Base-by-base conservation (phyloP, 2,797 vertebrate genomes). In the Hippoglossus hippoglossus region DNA sequence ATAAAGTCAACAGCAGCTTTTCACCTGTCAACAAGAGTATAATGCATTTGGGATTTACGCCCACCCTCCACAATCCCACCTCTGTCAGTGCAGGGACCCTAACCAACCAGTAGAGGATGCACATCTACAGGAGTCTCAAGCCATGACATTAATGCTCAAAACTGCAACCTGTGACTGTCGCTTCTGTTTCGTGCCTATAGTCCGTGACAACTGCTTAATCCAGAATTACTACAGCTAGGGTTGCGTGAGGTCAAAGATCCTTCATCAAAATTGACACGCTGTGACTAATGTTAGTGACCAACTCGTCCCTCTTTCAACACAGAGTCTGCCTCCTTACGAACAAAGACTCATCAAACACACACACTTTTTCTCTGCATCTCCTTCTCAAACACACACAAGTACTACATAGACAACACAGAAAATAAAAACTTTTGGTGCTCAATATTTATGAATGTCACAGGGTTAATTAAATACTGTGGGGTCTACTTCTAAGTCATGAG, bases 221-320 rank as follows among this genome's bases (percentile, higher is more conserved):
- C 22, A 67, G 56, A 62, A 47, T 41, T 36, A 56, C 46, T 73
- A 41, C 31, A 52, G 41, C 54, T 44, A 19, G 36, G 60, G 44
- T 36, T 68, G 28, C 21, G 36, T 26, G 34, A 76, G 47, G 54
- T 65, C 54, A 77, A 52, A 65, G 28, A 53, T 34, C 16, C 2
- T 21, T 46, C 19, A 44, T 2, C 44, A 18, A 54, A 71, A 61
- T 47, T 21, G 36, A 61, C 49, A 65, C 39, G 46, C 11, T 25
- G 49, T 89, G 87, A 89, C 77, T 85, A 88, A 88, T 63, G 53
- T 79, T 79, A 34, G 67, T 8, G 3, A 68, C n/a, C 0, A 81
- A 56, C 83, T 84, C 73, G 82, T 76, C 34, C 21, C 44, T 85
- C 77, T 89, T 85, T 87, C 87, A 87, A 86, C 83, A 87, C 26